phyloP scores from a whole-genome alignment of 2,113 vertebrate genomes.

The Callipepla californica region DNA sequence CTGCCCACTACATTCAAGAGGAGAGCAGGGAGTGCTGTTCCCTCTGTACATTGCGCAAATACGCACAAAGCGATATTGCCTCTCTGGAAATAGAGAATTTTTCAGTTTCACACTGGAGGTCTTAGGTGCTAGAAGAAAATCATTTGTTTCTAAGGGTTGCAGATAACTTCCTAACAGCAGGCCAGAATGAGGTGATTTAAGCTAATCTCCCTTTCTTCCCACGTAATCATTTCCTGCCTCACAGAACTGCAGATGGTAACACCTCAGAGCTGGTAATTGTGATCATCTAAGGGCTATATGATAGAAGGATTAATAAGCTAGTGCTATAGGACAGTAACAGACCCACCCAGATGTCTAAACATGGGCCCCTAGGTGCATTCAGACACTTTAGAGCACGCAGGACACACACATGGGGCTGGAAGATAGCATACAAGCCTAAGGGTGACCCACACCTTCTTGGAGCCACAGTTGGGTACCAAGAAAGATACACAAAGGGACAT shows the following conservation, averaged over 20 bases:
- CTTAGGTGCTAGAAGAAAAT: background rate
- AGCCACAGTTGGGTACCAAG: background rate
- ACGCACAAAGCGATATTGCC: background rate
- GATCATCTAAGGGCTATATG: background rate
- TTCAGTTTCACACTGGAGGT: background rate
- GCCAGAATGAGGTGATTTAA: background rate
- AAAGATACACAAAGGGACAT: background rate
- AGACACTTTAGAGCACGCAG: background rate
- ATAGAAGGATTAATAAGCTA: background rate
- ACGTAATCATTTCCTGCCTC: background rate
- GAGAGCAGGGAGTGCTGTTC: background rate
- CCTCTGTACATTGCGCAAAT: background rate
- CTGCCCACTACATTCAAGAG: background rate
- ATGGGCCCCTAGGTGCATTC: background rate
- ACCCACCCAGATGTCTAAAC: background rate
- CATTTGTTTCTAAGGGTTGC: background rate
- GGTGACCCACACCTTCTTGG: background rate
- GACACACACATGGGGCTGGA: background rate
- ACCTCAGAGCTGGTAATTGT: background rate
- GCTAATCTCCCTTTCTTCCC: background rate
- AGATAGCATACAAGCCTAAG: background rate
- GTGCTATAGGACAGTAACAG: background rate
- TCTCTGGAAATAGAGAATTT: background rate
- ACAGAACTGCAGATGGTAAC: background rate
- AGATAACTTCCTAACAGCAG: background rate